Evolutionary conservation across 2,888 invertebrate species (phyloP), one percentile per base, ranked within the genome.

Genomic region (Tenthredo notha): DNA sequence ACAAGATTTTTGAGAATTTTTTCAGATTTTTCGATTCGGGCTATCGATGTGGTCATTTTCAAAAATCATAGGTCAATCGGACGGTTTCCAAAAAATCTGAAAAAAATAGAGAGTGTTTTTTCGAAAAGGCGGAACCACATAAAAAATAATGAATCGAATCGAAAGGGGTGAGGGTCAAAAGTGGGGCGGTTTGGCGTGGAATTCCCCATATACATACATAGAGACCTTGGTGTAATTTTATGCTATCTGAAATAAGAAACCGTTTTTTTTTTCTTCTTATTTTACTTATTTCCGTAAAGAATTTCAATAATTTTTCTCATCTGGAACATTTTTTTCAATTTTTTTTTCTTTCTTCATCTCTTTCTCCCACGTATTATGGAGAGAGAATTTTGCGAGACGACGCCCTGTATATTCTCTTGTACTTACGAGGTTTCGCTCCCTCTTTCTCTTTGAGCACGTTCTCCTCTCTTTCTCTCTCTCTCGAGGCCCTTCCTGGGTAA

Each of bases 371-470:
- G 0, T 50, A 50, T 47, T 50, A 54, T 54, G 18, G n/a, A n/a
- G n/a, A 54, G 7, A 54, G n/a, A n/a, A n/a, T n/a, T 54, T n/a
- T n/a, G 54, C n/a, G 67, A 67, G 67, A 33, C 54, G 18, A 54
- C 61, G 61, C 25, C 40, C n/a, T 21, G 43, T 43, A 47, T 43
- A 25, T 50, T 50, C 10, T 70, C 12, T 7, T 18, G 25, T 43
- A 75, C 47, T 75, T 43, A 25, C n/a, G 43, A 12, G 40, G 40
- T 74, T 43, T 40, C 75, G 50, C 80, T 65, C 50, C 43, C 40
- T 82, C 54, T 80, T 77, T 33, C 67, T 43, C 25, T 7, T 82
- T 29, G 77, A 75, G 82, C 84, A 54, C 74, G 83, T 67, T 33
- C 65, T 50, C 54, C 18, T 65, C 7, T 18, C 40, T 15, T 40